Base-by-base conservation (phyloP, 2,113 vertebrate genomes). In the Sitta europaea region DNA sequence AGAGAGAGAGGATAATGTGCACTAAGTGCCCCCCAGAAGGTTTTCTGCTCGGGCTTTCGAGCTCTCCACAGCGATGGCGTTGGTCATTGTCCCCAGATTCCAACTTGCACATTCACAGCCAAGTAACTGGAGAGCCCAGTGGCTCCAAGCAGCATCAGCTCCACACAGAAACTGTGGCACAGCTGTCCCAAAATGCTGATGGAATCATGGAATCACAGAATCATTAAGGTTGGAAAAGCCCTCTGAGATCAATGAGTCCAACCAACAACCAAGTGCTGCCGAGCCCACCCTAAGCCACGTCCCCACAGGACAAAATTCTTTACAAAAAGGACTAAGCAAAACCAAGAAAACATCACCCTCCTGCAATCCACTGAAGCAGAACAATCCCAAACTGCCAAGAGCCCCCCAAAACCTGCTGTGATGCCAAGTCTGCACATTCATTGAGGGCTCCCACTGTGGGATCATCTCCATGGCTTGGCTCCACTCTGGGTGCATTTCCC, bases 361-460 rank as follows among this genome's bases (percentile, higher is more conserved):
- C 66, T 62, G 50, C 71, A 38, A 31, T 4, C 43, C 40, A 22
- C 53, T 23, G 65, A 43, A 55, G 48, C 36, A 71, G 11, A 74
- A 77, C 3, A 54, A 77, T 7, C 3, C 1, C 43, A 50, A 62
- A n/a, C 2, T 38, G 38, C 35, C 45, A 12, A 25, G 33, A 61
- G 28, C 31, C 31, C 14, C 43, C 31, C 18, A 7, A 73, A 80
- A 47, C 12, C 73, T 17, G 31, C 35, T 7, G 24, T 5, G 36
- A 29, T 0, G 8, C 14, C 54, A 57, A n/a, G 5, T 33, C 25
- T 11, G 66, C 31, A 38, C 1, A 0, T 59, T 22, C 58, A 25
- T 2, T 5, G 1, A 11, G 13, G 27, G 45, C 31, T 92, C 2
- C 0, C 33, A 11, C 15, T 4, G 0, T 3, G 50, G 27, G 12